Evolutionary conservation across 1,140 invertebrate species (phyloP).

Genomic region (Bilobella aurantiaca): DNA sequence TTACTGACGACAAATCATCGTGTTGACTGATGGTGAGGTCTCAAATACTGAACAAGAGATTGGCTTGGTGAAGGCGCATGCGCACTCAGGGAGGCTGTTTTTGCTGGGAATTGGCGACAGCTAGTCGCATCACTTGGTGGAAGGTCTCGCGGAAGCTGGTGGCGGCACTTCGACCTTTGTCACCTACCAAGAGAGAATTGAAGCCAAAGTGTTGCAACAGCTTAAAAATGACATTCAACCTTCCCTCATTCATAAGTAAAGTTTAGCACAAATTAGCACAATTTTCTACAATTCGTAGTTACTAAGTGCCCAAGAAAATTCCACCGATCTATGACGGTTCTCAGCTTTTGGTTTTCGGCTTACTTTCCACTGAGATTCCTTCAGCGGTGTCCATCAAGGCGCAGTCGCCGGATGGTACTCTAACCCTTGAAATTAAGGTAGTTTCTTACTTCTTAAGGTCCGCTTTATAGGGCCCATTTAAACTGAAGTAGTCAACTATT

Average conservation of each 20-base stretch:
- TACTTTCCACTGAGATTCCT: conserved; percentile 16
- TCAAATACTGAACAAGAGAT: conserved; percentile 38
- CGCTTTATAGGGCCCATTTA: too few species aligned
- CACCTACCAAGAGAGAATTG: conserved; percentile 36
- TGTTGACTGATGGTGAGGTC: conserved; percentile 42
- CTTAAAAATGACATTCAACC: conserved; percentile 40
- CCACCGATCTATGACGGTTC: conserved; percentile 32
- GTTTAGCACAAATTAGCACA: too few species aligned
- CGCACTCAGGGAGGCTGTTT: conserved; percentile 37
- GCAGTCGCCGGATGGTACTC: conserved; percentile 26
- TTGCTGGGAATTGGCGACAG: conserved; percentile 39
- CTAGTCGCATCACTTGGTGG: conserved; percentile 39
- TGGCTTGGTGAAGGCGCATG: conserved; percentile 36
- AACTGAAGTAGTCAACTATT: background rate
- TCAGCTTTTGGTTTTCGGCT: conserved; percentile 24
- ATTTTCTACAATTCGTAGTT: too few species aligned
- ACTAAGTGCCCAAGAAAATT: conserved; percentile 21
- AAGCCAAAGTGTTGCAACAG: conserved; percentile 37
- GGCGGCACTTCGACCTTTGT: conserved; percentile 39
- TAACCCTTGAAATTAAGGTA: conserved; percentile 12
- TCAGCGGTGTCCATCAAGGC: conserved; percentile 19
- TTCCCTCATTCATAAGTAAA: conserved; percentile 23
- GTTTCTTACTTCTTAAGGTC: background rate
- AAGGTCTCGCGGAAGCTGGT: conserved; percentile 40
- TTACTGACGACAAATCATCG: conserved; percentile 38